A percentile compares a stretch with the other conserved stretches of the same genome.
phyloP scores from a whole-genome alignment of 2,888 invertebrate species.

The Cynaeus angustus region DNA sequence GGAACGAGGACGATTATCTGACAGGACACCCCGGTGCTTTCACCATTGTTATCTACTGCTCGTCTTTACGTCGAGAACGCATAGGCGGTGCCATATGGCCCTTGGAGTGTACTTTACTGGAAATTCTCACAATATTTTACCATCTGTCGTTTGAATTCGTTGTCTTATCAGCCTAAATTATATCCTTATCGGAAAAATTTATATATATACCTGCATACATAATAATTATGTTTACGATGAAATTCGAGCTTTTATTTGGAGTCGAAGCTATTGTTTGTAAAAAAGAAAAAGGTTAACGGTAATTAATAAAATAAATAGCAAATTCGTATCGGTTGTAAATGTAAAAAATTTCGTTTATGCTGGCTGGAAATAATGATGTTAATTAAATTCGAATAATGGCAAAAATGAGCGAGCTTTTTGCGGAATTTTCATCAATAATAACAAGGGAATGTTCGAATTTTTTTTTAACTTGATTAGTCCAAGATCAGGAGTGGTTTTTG shows the following conservation, averaged over 20 bases:
- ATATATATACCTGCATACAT: conserved; percentile 34
- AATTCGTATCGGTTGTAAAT: conserved; percentile 17
- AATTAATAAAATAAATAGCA: conserved; percentile 28
- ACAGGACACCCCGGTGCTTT: conserved; percentile 44
- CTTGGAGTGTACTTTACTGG: conserved; percentile 65
- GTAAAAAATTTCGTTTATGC: conserved; percentile 19
- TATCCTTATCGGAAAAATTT: conserved; percentile 54
- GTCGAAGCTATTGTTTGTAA: not conserved
- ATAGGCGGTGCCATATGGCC: conserved; percentile 67
- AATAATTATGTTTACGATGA: conserved; percentile 35
- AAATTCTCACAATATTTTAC: conserved; percentile 70
- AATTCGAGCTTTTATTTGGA: conserved; percentile 4
- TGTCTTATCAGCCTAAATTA: conserved; percentile 66
- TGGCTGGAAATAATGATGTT: conserved; percentile 31
- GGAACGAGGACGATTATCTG: conserved; percentile 40
- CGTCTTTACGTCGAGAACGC: conserved; percentile 52
- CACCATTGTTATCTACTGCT: conserved; percentile 49
- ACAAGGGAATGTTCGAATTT: conserved; percentile 28
- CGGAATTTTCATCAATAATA: conserved; percentile 21
- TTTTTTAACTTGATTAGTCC: conserved; percentile 3
- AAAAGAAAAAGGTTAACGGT: conserved; percentile 22
- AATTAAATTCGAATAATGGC: conserved; percentile 38
- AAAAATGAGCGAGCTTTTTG: conserved; percentile 26
- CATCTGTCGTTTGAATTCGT: conserved; percentile 67
- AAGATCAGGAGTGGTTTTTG: not conserved